Percentiles rank a stretch among this genome's conserved stretches.
phyloP scores from a whole-genome alignment of 2,797 vertebrate species.

The Spizella passerina region DNA sequence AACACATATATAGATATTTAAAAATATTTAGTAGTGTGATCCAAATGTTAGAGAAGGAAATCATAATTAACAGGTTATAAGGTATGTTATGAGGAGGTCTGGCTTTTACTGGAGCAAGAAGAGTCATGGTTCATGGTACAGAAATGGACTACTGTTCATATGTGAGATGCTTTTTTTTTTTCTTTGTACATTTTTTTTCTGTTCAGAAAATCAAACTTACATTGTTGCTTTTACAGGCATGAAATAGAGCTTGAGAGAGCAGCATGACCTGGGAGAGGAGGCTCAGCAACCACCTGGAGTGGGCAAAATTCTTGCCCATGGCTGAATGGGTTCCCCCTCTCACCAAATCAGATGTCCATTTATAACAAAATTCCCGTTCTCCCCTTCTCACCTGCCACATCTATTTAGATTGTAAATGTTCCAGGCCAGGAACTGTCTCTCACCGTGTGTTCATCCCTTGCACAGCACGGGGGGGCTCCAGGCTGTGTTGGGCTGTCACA shows the following conservation, averaged over 20 bases:
- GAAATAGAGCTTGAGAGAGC: not conserved
- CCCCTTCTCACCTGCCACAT: constrained; percentile 17
- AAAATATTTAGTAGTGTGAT: constrained; percentile 56
- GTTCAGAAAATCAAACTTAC: not conserved
- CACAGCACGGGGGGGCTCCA: not conserved
- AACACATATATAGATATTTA: constrained; percentile 67
- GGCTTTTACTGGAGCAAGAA: constrained; percentile 29
- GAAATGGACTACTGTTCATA: not conserved
- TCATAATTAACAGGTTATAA: constrained; percentile 66
- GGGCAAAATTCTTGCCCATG: not conserved
- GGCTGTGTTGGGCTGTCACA: not conserved
- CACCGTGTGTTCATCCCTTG: not conserved
- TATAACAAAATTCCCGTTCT: not conserved
- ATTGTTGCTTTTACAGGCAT: not conserved
- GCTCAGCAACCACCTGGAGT: not conserved
- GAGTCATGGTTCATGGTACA: not conserved
- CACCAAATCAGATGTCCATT: not conserved
- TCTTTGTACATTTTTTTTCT: not conserved
- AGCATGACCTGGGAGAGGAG: not conserved
- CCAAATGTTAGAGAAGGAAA: constrained; percentile 63
- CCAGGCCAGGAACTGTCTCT: not conserved
- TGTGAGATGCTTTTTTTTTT: not conserved
- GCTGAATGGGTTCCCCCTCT: not conserved
- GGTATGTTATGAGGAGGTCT: constrained; percentile 48
- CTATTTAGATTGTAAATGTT: not conserved